Conservation (phyloP, 2,888 invertebrate species). For the Portevinia maculata region DNA sequence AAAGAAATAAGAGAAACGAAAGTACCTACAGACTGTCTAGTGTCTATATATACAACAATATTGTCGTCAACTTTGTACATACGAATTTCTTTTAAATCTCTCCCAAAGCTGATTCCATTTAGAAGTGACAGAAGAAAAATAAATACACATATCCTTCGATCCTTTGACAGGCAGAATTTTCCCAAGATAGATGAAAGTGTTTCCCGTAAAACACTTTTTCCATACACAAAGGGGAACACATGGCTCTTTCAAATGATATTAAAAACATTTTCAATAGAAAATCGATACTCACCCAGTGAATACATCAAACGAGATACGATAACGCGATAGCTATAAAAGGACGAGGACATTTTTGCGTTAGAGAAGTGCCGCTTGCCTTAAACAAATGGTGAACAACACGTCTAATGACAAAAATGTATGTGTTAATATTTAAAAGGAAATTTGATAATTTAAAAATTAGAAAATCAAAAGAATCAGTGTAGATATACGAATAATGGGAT, state of each 20-base stretch:
- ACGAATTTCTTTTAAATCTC: background rate
- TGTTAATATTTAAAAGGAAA: constrained; percentile 38
- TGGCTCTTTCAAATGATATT: constrained; percentile 50
- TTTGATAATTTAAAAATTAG: constrained; percentile 26
- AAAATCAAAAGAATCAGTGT: constrained; percentile 30
- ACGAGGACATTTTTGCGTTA: background rate
- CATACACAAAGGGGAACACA: constrained; percentile 26
- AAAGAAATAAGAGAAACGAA: background rate
- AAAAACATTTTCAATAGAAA: constrained; percentile 55
- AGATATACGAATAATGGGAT: background rate
- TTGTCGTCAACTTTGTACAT: constrained; percentile 28
- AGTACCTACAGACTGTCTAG: constrained; percentile 25
- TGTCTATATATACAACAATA: background rate
- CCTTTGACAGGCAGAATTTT: constrained; percentile 33
- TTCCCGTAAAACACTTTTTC: background rate
- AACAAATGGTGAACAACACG: constrained; percentile 43
- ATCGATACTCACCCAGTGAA: constrained; percentile 52
- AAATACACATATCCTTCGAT: background rate
- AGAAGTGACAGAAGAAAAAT: background rate
- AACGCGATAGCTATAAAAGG: constrained; percentile 19
- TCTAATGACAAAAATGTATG: constrained; percentile 12
- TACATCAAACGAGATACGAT: constrained; percentile 32
- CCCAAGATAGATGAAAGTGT: constrained; percentile 19
- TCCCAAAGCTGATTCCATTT: constrained; percentile 19
- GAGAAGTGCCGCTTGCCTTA: constrained; percentile 10